Conservation (phyloP, 2,113 vertebrate species). For the Arvicanthis niloticus region DNA sequence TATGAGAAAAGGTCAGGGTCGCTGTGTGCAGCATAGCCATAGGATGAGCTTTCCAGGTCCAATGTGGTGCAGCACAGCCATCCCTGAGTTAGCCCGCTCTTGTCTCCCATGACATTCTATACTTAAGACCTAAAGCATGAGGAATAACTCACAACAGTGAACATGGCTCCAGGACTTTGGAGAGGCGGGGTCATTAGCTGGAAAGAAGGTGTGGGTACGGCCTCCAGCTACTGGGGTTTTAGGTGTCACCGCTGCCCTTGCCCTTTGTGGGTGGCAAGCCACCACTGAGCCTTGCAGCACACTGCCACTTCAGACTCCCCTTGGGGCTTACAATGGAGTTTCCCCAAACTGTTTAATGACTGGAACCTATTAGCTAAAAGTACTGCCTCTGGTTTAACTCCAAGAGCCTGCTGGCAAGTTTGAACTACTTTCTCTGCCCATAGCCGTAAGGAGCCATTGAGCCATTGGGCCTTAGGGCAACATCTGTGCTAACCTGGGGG, state of each 20-base stretch:
- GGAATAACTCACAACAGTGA: neutral
- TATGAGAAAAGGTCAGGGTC: neutral
- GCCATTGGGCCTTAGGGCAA: neutral
- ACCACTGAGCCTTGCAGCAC: fast-evolving
- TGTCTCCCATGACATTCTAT: neutral
- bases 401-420: neutral
- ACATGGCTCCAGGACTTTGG: neutral
- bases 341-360: neutral
- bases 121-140: neutral
- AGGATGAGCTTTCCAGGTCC: neutral
- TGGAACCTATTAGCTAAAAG: neutral
- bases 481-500: neutral
- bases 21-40: neutral
- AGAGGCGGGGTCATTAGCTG: neutral
- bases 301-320: neutral
- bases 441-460: neutral
- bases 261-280: neutral
- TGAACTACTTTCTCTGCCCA: neutral
- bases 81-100: neutral
- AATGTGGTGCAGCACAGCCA: neutral
- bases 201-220: neutral
- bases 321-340: neutral
- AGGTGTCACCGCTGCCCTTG: neutral
- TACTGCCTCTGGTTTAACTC: neutral
- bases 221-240: neutral